phyloP scores from a whole-genome alignment of 2,888 invertebrate genomes.

The Cephalotes varians region DNA sequence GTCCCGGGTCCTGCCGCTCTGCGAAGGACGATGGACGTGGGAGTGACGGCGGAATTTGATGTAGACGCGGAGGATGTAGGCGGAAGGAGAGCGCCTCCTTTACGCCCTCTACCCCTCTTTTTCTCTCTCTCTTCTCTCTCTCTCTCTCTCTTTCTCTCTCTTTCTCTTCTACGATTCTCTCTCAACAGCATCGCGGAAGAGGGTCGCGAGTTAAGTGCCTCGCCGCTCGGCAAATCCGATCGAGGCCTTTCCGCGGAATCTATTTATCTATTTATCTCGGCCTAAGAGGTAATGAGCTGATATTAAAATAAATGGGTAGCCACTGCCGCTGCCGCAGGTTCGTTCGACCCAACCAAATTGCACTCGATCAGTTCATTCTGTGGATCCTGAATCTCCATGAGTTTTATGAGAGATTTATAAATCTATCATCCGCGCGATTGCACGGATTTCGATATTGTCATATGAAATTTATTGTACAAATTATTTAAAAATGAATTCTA shows the following conservation, averaged over 20 bases:
- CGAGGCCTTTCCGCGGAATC: constrained; percentile 83
- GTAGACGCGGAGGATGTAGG: constrained; percentile 76
- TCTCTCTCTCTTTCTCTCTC: constrained; percentile 11
- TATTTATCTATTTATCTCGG: constrained; percentile 85
- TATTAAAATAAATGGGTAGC: constrained; percentile 84
- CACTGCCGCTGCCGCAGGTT: constrained; percentile 72
- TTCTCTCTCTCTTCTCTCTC: constrained; percentile 21
- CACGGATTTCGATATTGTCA: not conserved
- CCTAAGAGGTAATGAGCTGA: constrained; percentile 82
- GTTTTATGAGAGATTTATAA: not conserved
- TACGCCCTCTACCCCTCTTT: constrained; percentile 23
- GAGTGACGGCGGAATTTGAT: constrained; percentile 77
- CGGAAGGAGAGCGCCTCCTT: constrained; percentile 73
- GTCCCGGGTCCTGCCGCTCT: constrained; percentile 79
- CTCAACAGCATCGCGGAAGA: constrained; percentile 62
- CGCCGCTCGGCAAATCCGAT: constrained; percentile 82
- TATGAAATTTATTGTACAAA: not conserved
- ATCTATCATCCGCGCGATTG: not conserved
- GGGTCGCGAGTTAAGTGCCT: constrained; percentile 78
- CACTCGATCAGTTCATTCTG: not conserved
- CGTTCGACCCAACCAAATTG: constrained; percentile 48
- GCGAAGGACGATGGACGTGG: constrained; percentile 79
- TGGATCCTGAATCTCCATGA: not conserved
- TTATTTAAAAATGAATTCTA: not conserved
- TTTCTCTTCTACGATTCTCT: constrained; percentile 55